These are phyloP conservation scores for Lasioglossum leucozonium DNA, from an alignment of 2,888 invertebrate genomes.

Conservation along the genomic window DNA sequence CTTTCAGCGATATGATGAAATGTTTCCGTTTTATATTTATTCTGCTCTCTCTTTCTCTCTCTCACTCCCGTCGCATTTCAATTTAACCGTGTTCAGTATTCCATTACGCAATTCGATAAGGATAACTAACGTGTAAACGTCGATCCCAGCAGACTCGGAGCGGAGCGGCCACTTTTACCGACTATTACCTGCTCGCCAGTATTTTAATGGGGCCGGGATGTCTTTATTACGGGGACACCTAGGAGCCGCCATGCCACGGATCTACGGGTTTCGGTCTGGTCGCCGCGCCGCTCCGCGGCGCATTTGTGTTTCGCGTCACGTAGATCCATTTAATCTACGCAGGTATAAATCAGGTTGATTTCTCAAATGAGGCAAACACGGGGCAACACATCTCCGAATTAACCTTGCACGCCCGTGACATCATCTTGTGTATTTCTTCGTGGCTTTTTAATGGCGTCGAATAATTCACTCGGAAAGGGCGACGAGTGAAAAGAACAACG, in stretches of 20 bases:
- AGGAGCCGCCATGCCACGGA: constrained; percentile 12
- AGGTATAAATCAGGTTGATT: constrained; percentile 71
- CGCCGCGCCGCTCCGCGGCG: not conserved
- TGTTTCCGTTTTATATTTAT: not conserved
- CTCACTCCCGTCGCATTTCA: not conserved
- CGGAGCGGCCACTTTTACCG: constrained; percentile 4
- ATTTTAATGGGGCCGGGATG: constrained; percentile 43
- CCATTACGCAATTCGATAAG: constrained; percentile 7
- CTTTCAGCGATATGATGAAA: constrained; percentile 6
- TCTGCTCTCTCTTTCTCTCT: not conserved
- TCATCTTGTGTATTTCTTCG: constrained; percentile 61
- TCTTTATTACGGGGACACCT: constrained; percentile 43
- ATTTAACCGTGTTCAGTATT: not conserved
- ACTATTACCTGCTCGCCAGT: constrained; percentile 37
- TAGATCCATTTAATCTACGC: constrained; percentile 67
- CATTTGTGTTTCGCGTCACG: constrained; percentile 58
- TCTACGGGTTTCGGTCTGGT: constrained; percentile 30
- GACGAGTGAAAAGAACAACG: constrained; percentile 68
- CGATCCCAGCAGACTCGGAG: not conserved
- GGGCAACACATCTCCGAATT: constrained; percentile 59
- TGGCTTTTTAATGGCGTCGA: constrained; percentile 63
- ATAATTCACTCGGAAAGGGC: constrained; percentile 70
- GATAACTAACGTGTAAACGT: constrained; percentile 19
- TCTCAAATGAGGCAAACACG: constrained; percentile 65
- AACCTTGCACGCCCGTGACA: constrained; percentile 65